A percentile compares a stretch with the other conserved stretches of the same genome.
These are phyloP conservation scores for Babyrousa celebensis DNA, from an alignment of 2,797 vertebrate species.

Conservation along the genomic window DNA sequence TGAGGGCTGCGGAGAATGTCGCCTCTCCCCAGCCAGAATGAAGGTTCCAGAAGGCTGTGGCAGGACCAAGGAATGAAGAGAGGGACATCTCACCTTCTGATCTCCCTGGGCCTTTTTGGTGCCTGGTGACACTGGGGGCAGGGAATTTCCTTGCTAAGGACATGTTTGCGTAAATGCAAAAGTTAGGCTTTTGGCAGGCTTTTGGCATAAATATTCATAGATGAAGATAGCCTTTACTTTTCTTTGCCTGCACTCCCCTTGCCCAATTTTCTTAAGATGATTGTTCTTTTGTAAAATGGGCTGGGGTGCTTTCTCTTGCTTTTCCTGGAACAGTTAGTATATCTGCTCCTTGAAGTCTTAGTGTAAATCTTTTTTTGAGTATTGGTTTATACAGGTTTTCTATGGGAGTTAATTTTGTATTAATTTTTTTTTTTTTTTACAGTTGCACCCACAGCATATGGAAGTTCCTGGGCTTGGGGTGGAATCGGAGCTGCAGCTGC, in stretches of 20 bases:
- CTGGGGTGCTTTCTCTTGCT: background rate
- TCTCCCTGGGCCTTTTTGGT: fast-evolving
- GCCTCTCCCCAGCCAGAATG: fast-evolving
- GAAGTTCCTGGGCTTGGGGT: too few relatives aligned
- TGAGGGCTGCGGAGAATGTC: fast-evolving
- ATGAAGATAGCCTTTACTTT: background rate
- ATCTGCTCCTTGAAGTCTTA: background rate
- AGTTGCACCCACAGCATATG: too few relatives aligned
- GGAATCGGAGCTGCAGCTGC: too few relatives aligned
- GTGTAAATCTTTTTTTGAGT: background rate
- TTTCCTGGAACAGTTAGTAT: background rate
- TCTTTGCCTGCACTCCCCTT: background rate
- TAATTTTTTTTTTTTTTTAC: background rate
- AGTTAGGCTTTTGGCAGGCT: background rate
- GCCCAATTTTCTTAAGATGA: background rate
- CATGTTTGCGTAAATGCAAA: background rate
- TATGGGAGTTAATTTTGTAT: background rate
- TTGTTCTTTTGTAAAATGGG: background rate
- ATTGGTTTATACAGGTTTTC: background rate
- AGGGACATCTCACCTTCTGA: fast-evolving
- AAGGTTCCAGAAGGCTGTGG: background rate
- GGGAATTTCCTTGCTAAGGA: background rate
- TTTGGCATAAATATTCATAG: fast-evolving
- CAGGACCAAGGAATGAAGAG: background rate
- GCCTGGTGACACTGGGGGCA: fast-evolving